A percentile compares a stretch with the other conserved stretches of the same genome.
These are phyloP conservation scores for Oxyscelio sp. DNA, from an alignment of 2,888 invertebrate genomes.

Conservation along the genomic window DNA sequence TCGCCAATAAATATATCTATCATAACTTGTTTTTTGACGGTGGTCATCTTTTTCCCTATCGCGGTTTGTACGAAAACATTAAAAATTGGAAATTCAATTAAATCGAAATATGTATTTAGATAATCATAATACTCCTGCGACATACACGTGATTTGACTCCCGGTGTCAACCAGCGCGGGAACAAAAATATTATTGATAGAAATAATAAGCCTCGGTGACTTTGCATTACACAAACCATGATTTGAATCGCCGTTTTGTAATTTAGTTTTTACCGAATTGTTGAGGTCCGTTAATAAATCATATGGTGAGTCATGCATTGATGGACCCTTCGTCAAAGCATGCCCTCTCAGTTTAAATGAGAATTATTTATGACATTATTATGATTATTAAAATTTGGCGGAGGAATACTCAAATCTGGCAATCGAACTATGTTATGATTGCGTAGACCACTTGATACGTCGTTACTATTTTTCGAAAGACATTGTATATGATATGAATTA, in stretches of 20 bases:
- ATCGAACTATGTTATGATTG: background rate
- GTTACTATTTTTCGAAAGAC: background rate
- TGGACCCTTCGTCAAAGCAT: background rate
- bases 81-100: background rate
- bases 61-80: no score
- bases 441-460: background rate
- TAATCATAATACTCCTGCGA: slow-evolving; percentile 39
- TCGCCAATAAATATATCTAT: slow-evolving; percentile 11
- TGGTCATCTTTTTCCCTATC: no score
- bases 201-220: slow-evolving; percentile 11
- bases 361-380: background rate
- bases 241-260: background rate
- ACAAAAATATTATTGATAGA: slow-evolving; percentile 6
- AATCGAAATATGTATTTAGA: background rate
- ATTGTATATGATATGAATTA: background rate
- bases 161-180: slow-evolving; percentile 55
- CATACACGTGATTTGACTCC: slow-evolving; percentile 64
- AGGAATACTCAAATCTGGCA: background rate
- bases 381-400: background rate
- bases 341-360: slow-evolving; percentile 3
- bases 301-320: background rate
- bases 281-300: background rate
- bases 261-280: background rate
- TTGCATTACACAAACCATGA: background rate
- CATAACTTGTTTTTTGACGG: no score